Percentiles rank a stretch among this genome's conserved stretches.
phyloP scores from a whole-genome alignment of 2,113 vertebrate species.

The Strix aluco region DNA sequence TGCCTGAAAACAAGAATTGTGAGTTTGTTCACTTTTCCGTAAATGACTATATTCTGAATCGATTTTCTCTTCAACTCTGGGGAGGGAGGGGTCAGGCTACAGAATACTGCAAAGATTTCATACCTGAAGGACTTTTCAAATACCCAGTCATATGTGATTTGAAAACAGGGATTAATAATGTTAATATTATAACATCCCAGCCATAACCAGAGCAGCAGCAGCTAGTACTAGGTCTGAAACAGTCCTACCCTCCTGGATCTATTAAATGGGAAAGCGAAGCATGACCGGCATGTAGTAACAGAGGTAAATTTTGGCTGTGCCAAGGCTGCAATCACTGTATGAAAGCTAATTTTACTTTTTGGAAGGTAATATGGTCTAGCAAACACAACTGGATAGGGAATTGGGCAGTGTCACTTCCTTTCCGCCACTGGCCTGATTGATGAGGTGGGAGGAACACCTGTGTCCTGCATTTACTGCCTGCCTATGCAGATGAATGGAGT shows the following conservation, averaged over 20 bases:
- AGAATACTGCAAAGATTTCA: background rate
- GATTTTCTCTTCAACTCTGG: background rate
- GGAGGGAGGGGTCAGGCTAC: background rate
- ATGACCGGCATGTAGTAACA: background rate
- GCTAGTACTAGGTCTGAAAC: background rate
- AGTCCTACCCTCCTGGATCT: background rate
- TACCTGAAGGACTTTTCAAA: background rate
- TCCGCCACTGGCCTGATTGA: background rate
- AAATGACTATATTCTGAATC: background rate
- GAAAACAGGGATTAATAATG: background rate
- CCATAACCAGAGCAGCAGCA: background rate
- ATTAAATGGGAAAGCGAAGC: background rate
- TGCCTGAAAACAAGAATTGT: background rate
- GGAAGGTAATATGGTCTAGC: background rate
- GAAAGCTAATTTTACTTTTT: background rate
- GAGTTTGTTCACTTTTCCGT: background rate
- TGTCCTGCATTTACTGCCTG: background rate
- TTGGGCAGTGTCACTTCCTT: background rate
- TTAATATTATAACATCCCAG: background rate
- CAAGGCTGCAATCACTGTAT: background rate
- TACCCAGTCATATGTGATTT: background rate
- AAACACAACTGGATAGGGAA: background rate
- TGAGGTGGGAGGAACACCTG: background rate
- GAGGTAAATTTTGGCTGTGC: background rate
- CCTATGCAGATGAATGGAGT: fast-evolving